Conservation (phyloP, 2,888 invertebrate genomes). For the Chrysolina americana region DNA sequence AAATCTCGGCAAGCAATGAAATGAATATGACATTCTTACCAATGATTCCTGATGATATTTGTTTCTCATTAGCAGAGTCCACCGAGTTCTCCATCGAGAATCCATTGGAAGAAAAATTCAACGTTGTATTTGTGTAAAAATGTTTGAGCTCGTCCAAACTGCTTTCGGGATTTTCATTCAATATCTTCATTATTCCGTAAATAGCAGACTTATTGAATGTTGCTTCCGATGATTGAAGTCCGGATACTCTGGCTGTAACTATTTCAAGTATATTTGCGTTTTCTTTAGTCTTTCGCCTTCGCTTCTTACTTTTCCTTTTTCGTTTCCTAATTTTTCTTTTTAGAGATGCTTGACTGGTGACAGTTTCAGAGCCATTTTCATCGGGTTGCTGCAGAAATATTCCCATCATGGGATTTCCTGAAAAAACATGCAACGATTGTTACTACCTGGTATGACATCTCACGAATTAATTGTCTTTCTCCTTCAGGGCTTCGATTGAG, state of each 20-base stretch:
- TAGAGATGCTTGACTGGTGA: background rate
- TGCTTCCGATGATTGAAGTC: slow-evolving; percentile 16
- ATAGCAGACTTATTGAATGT: slow-evolving; percentile 39
- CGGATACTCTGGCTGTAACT: slow-evolving; percentile 39
- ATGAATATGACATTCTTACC: too few relatives aligned
- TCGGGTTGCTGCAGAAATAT: background rate
- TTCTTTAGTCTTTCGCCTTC: slow-evolving; percentile 39
- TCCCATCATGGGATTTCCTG: background rate
- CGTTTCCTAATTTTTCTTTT: slow-evolving; percentile 28
- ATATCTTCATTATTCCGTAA: slow-evolving; percentile 43
- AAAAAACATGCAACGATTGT: background rate
- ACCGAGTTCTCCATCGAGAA: slow-evolving; percentile 18
- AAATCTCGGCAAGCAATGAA: too few relatives aligned
- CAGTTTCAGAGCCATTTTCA: background rate
- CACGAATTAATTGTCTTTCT: too few relatives aligned
- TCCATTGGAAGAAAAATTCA: background rate
- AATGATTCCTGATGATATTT: background rate
- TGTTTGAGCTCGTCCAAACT: slow-evolving; percentile 45
- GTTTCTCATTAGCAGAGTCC: background rate
- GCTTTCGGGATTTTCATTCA: slow-evolving; percentile 48
- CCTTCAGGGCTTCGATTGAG: too few relatives aligned
- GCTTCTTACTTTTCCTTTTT: slow-evolving; percentile 39
- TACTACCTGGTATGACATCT: too few relatives aligned
- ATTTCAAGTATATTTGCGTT: slow-evolving; percentile 46
- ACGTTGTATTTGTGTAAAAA: background rate